A percentile compares a stretch with the other conserved stretches of the same genome.
Conservation (phyloP, 2,113 vertebrate species). For the Hystrix cristata region DNA sequence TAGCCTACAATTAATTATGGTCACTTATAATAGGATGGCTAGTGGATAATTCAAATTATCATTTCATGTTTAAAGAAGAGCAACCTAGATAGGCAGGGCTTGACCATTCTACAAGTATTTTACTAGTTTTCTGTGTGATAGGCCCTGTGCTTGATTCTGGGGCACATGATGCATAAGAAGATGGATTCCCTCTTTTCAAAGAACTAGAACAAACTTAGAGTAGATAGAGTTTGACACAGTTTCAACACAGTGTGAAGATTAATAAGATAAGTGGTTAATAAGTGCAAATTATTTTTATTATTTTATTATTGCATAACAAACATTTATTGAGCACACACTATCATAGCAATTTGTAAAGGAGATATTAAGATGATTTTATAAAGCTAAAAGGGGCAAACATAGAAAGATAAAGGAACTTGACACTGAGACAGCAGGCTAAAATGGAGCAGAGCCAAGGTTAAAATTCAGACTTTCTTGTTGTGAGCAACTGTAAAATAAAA, state of each 20-base stretch:
- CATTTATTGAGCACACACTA: neutral
- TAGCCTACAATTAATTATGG: neutral
- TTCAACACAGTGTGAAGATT: neutral
- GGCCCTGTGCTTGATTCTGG: neutral
- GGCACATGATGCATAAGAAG: neutral
- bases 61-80: neutral
- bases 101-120: neutral
- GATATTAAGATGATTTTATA: neutral
- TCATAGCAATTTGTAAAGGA: neutral
- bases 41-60: neutral
- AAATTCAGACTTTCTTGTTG: neutral
- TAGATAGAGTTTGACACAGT: neutral
- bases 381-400: neutral
- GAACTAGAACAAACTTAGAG: neutral
- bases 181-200: conserved; percentile 22
- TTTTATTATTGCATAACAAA: conserved; percentile 6
- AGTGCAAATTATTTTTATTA: neutral
- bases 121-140: neutral
- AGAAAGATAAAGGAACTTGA: conserved; percentile 15
- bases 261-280: neutral
- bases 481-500: neutral
- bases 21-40: neutral
- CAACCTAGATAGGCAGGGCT: neutral
- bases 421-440: neutral
- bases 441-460: neutral